Conservation (phyloP, 2,888 invertebrate genomes). For the Harpagoxenus sublaevis region DNA sequence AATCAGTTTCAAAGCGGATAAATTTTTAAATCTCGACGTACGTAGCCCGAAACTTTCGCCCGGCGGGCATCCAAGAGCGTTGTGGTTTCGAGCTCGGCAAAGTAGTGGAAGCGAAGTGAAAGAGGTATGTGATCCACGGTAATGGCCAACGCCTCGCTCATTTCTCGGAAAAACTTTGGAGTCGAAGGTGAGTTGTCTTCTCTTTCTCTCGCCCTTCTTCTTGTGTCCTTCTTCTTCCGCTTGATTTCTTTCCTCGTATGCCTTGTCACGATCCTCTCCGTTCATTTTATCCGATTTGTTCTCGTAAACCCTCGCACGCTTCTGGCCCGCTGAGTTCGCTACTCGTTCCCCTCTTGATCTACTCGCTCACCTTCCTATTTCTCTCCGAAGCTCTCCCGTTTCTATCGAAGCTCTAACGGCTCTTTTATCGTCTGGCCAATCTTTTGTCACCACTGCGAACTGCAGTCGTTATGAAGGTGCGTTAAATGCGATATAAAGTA, state of each 20-base stretch:
- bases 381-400: constrained; percentile 28
- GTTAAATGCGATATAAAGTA: constrained; percentile 62
- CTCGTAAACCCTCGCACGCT: not conserved
- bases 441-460: constrained; percentile 69
- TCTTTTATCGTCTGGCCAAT: constrained; percentile 72
- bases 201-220: not conserved
- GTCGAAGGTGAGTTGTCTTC: constrained; percentile 68
- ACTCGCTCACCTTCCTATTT: constrained; percentile 63
- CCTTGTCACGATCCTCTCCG: constrained; percentile 11
- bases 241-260: not conserved
- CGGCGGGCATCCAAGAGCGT: not conserved
- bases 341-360: constrained; percentile 19
- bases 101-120: constrained; percentile 51
- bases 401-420: constrained; percentile 69
- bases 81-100: constrained; percentile 29
- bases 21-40: constrained; percentile 70
- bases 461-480: constrained; percentile 76
- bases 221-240: not conserved
- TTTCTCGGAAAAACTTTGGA: constrained; percentile 73
- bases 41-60: constrained; percentile 63
- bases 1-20: constrained; percentile 71
- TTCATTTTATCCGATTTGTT: constrained; percentile 18
- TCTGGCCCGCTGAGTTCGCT: not conserved
- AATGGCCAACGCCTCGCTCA: constrained; percentile 70
- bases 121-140: constrained; percentile 76